phyloP scores from a whole-genome alignment of 1,140 invertebrate genomes.

The Sitobion miscanthi region DNA sequence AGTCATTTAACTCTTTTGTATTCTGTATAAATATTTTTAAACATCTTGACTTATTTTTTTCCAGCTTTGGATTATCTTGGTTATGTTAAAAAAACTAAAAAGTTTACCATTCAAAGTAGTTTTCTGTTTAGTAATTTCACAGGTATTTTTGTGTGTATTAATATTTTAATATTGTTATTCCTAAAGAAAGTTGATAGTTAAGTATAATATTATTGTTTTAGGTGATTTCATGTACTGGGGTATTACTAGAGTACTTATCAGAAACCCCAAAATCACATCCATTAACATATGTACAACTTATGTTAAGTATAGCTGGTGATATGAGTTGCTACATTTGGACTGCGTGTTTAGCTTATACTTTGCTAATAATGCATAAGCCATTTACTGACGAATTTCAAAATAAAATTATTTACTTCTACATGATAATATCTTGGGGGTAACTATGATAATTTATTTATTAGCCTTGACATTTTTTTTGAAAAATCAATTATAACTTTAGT shows the following conservation, averaged over 20 bases:
- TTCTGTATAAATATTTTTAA: not conserved
- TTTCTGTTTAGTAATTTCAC: slow-evolving; percentile 77
- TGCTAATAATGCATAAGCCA: slow-evolving; percentile 78
- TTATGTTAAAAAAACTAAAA: slow-evolving; percentile 77
- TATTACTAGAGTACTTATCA: slow-evolving; percentile 52
- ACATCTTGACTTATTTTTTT: slow-evolving; percentile 61
- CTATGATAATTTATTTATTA: slow-evolving; percentile 58
- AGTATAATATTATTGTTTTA: slow-evolving; percentile 16
- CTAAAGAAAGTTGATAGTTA: not conserved
- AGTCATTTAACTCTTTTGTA: slow-evolving; percentile 60
- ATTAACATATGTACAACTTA: slow-evolving; percentile 70
- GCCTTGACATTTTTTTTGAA: slow-evolving; percentile 41
- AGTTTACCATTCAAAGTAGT: slow-evolving; percentile 85
- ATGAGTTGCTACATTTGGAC: slow-evolving; percentile 85
- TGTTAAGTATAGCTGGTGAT: slow-evolving; percentile 75
- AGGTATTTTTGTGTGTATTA: slow-evolving; percentile 66
- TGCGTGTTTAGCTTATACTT: slow-evolving; percentile 76
- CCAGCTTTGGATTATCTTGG: slow-evolving; percentile 81
- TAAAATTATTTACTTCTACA: slow-evolving; percentile 50
- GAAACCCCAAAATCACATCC: slow-evolving; percentile 41
- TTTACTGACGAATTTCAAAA: slow-evolving; percentile 47
- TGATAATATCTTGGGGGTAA: slow-evolving; percentile 79
- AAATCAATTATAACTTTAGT: slow-evolving; percentile 62
- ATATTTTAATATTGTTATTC: not conserved
- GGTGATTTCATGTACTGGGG: slow-evolving; percentile 48